These are phyloP conservation scores for Zaprionus inermis DNA, from an alignment of 1,140 invertebrate species.

Conservation along the genomic window DNA sequence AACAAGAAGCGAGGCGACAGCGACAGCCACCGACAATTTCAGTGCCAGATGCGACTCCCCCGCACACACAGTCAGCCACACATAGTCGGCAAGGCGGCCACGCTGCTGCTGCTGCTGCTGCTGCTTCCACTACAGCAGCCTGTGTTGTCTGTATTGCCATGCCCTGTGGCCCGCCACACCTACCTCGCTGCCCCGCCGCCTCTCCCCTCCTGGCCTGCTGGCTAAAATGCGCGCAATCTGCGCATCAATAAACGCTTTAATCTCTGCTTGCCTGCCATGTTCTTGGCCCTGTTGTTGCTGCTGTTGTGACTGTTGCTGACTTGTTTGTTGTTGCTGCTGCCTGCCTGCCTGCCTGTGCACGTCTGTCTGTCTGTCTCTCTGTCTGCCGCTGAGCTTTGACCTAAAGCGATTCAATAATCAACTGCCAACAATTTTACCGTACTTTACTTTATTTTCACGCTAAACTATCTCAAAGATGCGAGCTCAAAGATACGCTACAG, in stretches of 20 bases:
- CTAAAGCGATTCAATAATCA: slow-evolving; percentile 83
- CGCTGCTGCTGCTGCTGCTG: not conserved
- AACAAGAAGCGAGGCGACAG: slow-evolving; percentile 34
- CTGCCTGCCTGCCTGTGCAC: slow-evolving; percentile 14
- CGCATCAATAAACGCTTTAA: slow-evolving; percentile 83
- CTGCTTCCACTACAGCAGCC: slow-evolving; percentile 52
- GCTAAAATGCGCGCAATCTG: slow-evolving; percentile 82
- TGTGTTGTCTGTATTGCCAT: slow-evolving; percentile 29
- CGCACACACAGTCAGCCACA: slow-evolving; percentile 36
- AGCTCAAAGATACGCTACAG: slow-evolving; percentile 81
- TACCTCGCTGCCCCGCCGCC: not conserved
- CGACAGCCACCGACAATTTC: slow-evolving; percentile 68
- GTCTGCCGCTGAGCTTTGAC: slow-evolving; percentile 77
- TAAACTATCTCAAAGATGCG: slow-evolving; percentile 83
- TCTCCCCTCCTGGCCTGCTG: slow-evolving; percentile 48
- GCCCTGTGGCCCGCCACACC: slow-evolving; percentile 5
- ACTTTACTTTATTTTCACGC: slow-evolving; percentile 83
- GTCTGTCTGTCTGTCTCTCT: slow-evolving; percentile 30
- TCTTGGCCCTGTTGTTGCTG: slow-evolving; percentile 45
- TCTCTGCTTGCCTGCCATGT: slow-evolving; percentile 72
- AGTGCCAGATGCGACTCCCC: slow-evolving; percentile 54
- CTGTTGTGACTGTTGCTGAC: slow-evolving; percentile 67
- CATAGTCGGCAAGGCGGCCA: slow-evolving; percentile 22
- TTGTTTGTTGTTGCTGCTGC: slow-evolving; percentile 49
- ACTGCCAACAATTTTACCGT: slow-evolving; percentile 83